Evolutionary conservation across 2,888 invertebrate species (phyloP), one percentile per base, ranked within the genome.

Genomic region (Punctoribates punctum): DNA sequence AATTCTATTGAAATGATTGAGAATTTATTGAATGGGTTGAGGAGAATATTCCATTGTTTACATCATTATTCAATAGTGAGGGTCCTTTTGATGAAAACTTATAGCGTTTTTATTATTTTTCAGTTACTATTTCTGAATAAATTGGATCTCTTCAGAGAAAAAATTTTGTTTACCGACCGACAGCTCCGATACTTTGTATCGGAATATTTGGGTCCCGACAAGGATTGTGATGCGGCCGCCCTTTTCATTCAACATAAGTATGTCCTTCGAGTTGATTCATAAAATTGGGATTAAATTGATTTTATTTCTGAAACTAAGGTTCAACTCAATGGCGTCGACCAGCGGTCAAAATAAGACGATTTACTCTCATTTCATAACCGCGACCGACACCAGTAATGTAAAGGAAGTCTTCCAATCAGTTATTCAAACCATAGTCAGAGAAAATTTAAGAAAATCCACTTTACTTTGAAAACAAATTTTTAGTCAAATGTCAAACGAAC

Each of bases 301-400:
- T 57, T 57, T 48, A 48, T 17, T 11, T 48, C 15, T 48, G 15
- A 60, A 27, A 15, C 29, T 29, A 8, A 57, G 46, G 42, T 76
- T 76, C 15, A 57, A 62, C 2, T 8, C 73, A 17, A 48, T 76
- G 34, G 8, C 76, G 38, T 20, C 23, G 6, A 27, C 9, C 13
- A 23, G 42, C 34, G 86, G 87, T 80, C 86, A 87, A 8, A 84
- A 87, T 70, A 87, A 88, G 82, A 86, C 88, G 15, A 84, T 89
- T 38, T 88, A 88, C 82, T 88, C 88, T 1, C 89, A 89, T 83
- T 89, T 89, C 82, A 89, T 88, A 57, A 89, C 89, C 15, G 89
- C 89, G 42, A 89, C 89, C 0, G 89, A 89, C 81, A 89, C 89
- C 29, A 87, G 87, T 79, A 89, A 89, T 83, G 88, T 89, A 46